Base-by-base conservation (phyloP, 2,113 vertebrate species). In the Phylloscopus whistleri region DNA sequence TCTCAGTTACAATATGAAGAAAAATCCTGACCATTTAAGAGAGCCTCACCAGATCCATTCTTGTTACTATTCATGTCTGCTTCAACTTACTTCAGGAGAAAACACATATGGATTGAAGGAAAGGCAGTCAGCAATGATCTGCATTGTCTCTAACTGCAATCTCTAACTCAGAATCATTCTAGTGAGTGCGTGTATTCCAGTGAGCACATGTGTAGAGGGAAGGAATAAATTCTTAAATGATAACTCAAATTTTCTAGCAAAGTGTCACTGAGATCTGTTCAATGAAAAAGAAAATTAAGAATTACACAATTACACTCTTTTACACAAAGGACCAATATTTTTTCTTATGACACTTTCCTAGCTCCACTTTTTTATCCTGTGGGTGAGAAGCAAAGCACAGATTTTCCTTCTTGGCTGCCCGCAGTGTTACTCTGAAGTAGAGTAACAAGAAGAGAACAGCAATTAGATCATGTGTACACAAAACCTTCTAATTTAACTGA, bases 31-130 rank as follows among this genome's bases (percentile, higher is more conserved):
- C 14, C 13, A 43, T 48, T 80, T 86, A 56, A 76, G 44, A 63
- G 5, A 46, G 9, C 6, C 7, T 58, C 8, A 17, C 7, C 13
- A 53, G 19, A 44, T 41, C 21, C 75, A 0, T 7, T 4, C 8
- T 67, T 72, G 8, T 4, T 84, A 33, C 22, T 69, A 17, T 31
- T 51, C 11, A 64, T 27, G 3, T 69, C 24, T 87, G 11, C 31
- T 67, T 74, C 2, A 4, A 33, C 13, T 5, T 20, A n/a, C 5
- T 68, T 88, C n/a, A 69, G 37, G 14, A 80, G 27, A 80, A 94
- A 89, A 75, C 31, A 31, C 4, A 18, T 1, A 7, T 6, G 14
- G 49, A 33, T 48, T 76, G 27, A 77, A 77, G 16, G 21, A 86
- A 88, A 83, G 8, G 9, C 27, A 79, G 20, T 58, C 37, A 49